Evolutionary conservation across 2,888 invertebrate species (phyloP), one percentile per base, ranked within the genome.

Genomic region (Strigamia transsilvanica): DNA sequence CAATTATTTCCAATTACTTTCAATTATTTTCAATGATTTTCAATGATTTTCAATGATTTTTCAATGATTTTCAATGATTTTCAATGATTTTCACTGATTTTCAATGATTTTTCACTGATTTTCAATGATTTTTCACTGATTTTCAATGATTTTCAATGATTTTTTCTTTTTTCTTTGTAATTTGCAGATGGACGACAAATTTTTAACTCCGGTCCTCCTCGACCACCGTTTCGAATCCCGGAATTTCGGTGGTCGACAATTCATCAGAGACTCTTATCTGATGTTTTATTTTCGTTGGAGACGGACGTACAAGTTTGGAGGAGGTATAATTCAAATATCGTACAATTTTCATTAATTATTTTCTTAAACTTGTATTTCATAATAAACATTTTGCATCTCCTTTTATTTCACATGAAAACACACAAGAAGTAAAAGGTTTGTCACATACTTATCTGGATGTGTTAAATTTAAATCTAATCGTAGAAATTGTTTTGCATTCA

Each of bases 171-270:
- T 61, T 21, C 0, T 61, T 61, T 12, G 12, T 0, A 23, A 78
- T n/a, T 84, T 82, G 61, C 81, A 85, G 85, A 61, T 38, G 77
- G 82, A 27, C 91, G 96, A 82, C 95, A 96, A 82, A 96, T 97
- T 94, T 97, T 97, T 88, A 96, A 95, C 86, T 95, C 97, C 83
- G 95, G 96, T 6, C 95, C 96, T 51, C 94, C 96, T 82, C 91
- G 96, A 85, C 97, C 97, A 27, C 97, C 99, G 3, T 99, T 99
- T 90, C 92, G 99, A 85, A 99, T 99, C 88, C 99, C 99, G 32
- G 99, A 99, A 90, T 99, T 99, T 90, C 94, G 97, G 86, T 99
- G 99, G 99, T 99, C 99, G 0, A 96, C 96, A 88, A 96, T 99
- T 85, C 99, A 99, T 89, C 97, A 99, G 88, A 91, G 98, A 83